Percentiles rank a stretch among this genome's conserved stretches.
Evolutionary conservation across 2,113 vertebrate species (phyloP).

Genomic region (Typhlomys cinereus): DNA sequence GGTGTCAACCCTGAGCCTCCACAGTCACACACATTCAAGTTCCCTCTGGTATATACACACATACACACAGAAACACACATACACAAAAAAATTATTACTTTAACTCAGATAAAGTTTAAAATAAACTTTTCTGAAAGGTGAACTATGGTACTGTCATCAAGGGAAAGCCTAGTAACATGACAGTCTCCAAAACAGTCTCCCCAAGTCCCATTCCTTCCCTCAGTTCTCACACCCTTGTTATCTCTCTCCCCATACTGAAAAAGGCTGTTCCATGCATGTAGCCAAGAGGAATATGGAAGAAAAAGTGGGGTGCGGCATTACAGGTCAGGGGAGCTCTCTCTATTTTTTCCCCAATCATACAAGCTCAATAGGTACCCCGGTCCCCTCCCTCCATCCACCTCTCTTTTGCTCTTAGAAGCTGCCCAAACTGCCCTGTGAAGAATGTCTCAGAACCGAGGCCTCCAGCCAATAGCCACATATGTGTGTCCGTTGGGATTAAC

Average conservation of each 20-base stretch:
- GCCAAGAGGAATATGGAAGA: neutral
- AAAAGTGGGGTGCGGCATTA: neutral
- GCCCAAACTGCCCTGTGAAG: neutral
- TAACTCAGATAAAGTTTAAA: neutral
- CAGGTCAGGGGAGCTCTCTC: neutral
- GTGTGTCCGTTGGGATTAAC: neutral
- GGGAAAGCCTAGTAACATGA: neutral
- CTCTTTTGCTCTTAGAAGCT: neutral
- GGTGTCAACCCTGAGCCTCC: too few species aligned
- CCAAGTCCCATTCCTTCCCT: too few species aligned
- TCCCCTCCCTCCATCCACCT: neutral
- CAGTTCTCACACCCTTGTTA: rapidly evolving
- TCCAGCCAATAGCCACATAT: neutral
- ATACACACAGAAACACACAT: too few species aligned
- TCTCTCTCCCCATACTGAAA: neutral
- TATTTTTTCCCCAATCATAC: too few species aligned
- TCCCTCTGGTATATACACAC: too few species aligned
- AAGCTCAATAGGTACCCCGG: neutral
- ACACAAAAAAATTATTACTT: too few species aligned
- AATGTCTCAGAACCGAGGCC: neutral
- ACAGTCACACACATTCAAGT: too few species aligned
- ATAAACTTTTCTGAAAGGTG: conserved; percentile 27
- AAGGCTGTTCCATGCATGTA: neutral
- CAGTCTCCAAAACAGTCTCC: neutral
- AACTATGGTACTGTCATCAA: neutral